These are phyloP conservation scores for Rhabdomys pumilio DNA, from an alignment of 2,797 vertebrate genomes.

Conservation along the genomic window DNA sequence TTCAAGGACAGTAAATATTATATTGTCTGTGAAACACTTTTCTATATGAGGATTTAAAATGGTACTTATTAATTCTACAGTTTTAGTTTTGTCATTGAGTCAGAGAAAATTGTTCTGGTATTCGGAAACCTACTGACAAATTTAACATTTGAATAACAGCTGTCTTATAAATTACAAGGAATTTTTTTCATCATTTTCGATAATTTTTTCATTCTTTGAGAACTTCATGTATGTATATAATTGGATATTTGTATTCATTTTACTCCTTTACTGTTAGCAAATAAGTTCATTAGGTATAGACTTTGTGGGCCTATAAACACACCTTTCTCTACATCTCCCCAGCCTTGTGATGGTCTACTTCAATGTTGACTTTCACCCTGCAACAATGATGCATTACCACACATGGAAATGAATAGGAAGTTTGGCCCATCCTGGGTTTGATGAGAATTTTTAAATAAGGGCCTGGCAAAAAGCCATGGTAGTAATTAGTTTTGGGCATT, in stretches of 20 bases:
- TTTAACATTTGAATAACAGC: background rate
- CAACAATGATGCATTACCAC: fast-evolving
- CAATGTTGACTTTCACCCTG: background rate
- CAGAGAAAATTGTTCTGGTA: background rate
- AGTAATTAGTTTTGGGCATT: background rate
- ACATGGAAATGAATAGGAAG: background rate
- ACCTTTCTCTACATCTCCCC: background rate
- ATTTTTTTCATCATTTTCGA: background rate
- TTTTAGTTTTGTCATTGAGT: slow-evolving; percentile 8
- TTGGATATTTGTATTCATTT: background rate
- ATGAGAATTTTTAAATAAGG: background rate
- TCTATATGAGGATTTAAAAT: background rate
- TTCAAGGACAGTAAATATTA: background rate
- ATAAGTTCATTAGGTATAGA: background rate
- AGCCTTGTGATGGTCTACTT: fast-evolving
- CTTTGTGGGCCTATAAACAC: background rate
- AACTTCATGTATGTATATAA: background rate
- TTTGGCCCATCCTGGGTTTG: background rate
- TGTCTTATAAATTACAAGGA: background rate
- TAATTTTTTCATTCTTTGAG: background rate
- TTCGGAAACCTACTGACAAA: background rate
- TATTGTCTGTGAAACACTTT: background rate
- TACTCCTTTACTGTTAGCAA: background rate
- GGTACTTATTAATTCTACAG: background rate
- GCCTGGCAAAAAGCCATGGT: background rate